Evolutionary conservation across 2,113 vertebrate genomes (phyloP).

Genomic region (Salvelinus alpinus): DNA sequence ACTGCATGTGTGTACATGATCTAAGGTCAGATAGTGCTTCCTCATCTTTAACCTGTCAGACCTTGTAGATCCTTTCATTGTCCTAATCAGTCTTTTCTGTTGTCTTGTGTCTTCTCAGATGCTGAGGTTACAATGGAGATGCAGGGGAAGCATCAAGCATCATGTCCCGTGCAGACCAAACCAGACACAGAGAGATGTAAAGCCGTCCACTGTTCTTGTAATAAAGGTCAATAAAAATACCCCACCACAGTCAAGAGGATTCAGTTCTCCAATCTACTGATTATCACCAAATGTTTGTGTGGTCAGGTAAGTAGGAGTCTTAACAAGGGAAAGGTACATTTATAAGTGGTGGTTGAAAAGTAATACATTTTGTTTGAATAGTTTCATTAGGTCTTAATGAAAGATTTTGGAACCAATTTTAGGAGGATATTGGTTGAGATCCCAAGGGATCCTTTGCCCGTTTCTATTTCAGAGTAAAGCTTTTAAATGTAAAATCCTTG

Average conservation of each 20-base stretch:
- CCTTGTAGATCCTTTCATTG: background rate
- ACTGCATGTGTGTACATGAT: conserved; percentile 9
- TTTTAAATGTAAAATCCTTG: background rate
- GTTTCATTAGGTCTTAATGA: conserved; percentile 59
- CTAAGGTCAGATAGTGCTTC: background rate
- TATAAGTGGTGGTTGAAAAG: conserved; percentile 34
- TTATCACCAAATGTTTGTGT: conserved; percentile 24
- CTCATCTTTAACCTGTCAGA: background rate
- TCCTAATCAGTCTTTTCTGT: background rate
- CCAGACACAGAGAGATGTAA: conserved; percentile 8
- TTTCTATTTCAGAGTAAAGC: conserved; percentile 51
- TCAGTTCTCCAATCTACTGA: conserved; percentile 5
- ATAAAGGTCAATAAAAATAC: conserved; percentile 24
- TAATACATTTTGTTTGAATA: conserved; percentile 47
- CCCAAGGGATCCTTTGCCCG: conserved; percentile 44
- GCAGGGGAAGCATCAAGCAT: conserved; percentile 6
- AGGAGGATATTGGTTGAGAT: conserved; percentile 54
- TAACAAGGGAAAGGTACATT: conserved; percentile 57
- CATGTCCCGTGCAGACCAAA: conserved; percentile 1
- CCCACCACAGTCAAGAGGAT: conserved; percentile 27
- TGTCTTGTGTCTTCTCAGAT: conserved; percentile 54
- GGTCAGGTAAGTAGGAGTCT: conserved; percentile 52
- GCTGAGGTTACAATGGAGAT: conserved; percentile 5
- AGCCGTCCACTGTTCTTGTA: conserved; percentile 2
- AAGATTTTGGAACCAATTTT: conserved; percentile 61